These are phyloP conservation scores for Boloria euphrosyne DNA, from an alignment of 2,888 invertebrate species.

Conservation along the genomic window DNA sequence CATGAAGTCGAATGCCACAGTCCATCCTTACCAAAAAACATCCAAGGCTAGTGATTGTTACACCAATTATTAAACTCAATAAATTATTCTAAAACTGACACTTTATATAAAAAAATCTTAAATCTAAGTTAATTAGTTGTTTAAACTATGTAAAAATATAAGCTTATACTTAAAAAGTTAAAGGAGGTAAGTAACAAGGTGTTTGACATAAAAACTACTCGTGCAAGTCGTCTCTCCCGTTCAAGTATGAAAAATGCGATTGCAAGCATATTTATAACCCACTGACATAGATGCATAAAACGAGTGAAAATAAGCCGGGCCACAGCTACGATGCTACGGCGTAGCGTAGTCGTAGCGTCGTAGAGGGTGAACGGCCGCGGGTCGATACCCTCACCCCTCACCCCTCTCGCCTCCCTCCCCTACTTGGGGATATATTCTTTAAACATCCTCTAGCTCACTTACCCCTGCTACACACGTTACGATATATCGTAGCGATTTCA, in stretches of 20 bases:
- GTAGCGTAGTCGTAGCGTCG: constrained; percentile 51
- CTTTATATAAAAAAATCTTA: too few species aligned
- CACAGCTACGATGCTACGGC: constrained; percentile 59
- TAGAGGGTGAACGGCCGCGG: constrained; percentile 70
- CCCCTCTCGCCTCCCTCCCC: constrained; percentile 37
- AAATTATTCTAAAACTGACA: too few species aligned
- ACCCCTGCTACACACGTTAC: too few species aligned
- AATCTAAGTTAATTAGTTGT: too few species aligned
- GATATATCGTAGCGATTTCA: too few species aligned
- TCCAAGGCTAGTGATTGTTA: too few species aligned
- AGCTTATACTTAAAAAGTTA: too few species aligned
- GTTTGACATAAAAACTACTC: not conserved
- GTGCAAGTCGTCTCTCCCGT: not conserved
- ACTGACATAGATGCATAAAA: constrained; percentile 30
- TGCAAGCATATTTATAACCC: constrained; percentile 23
- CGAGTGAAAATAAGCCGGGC: constrained; percentile 25
- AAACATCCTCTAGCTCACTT: constrained; percentile 25
- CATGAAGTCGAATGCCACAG: too few species aligned
- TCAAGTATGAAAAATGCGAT: constrained; percentile 9
- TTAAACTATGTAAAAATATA: too few species aligned
- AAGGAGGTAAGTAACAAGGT: too few species aligned
- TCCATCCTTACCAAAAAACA: too few species aligned
- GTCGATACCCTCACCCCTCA: constrained; percentile 67
- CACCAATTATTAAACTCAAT: too few species aligned
- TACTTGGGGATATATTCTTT: constrained; percentile 47